A percentile compares a stretch with the other conserved stretches of the same genome.
These are phyloP conservation scores for Orchestia grillus DNA, from an alignment of 1,140 invertebrate genomes.

Conservation along the genomic window DNA sequence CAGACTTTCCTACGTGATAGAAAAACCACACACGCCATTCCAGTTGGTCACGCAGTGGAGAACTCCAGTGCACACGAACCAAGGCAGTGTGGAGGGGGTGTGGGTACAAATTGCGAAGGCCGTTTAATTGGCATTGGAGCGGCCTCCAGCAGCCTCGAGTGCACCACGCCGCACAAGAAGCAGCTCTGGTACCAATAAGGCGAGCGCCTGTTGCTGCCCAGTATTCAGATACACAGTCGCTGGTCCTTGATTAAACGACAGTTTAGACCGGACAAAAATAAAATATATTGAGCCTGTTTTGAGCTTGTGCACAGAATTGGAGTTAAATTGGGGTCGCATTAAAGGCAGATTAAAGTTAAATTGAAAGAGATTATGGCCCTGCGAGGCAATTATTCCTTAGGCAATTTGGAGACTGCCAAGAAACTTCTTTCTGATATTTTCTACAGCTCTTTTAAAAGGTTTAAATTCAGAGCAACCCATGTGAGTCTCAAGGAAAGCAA, in stretches of 20 bases:
- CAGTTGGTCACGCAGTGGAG: no score
- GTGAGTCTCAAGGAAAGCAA: not conserved
- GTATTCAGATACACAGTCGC: not conserved
- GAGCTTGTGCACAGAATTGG: not conserved
- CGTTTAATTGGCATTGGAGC: not conserved
- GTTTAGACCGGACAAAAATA: not conserved
- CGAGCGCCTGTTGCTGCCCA: not conserved
- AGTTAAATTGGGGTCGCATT: constrained; percentile 31
- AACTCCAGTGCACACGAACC: no score
- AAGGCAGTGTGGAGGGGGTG: no score
- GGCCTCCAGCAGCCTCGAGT: not conserved
- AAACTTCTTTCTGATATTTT: not conserved
- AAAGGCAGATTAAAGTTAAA: constrained; percentile 49
- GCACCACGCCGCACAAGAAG: not conserved
- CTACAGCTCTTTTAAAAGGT: not conserved
- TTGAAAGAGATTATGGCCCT: constrained; percentile 45
- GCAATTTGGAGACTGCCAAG: not conserved
- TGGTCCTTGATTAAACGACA: constrained; percentile 15
- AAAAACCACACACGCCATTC: no score
- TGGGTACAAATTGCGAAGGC: no score
- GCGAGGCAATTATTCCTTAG: constrained; percentile 23
- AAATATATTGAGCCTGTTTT: constrained; percentile 39
- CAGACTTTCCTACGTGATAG: no score
- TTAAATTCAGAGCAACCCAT: not conserved
- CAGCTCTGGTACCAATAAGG: not conserved